Percentiles rank a stretch among this genome's conserved stretches.
Evolutionary conservation across 2,113 vertebrate species (phyloP).

Genomic region (Nannospalax galili): DNA sequence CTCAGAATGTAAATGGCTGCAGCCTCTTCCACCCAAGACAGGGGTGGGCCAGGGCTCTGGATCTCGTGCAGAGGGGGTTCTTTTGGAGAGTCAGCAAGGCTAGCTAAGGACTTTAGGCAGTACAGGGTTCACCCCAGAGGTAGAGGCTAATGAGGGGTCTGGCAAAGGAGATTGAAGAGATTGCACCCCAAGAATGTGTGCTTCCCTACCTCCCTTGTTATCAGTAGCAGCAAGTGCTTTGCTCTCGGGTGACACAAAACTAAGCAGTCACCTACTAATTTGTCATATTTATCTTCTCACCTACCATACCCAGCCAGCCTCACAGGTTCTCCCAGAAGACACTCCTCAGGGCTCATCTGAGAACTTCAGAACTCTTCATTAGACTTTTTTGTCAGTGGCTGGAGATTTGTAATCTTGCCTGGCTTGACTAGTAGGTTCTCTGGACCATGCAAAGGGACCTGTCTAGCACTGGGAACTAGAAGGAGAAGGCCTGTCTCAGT

Average conservation of each 20-base stretch:
- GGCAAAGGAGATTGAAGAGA: background rate
- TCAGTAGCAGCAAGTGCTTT: background rate
- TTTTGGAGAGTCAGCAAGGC: background rate
- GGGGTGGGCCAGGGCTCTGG: background rate
- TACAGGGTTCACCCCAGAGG: background rate
- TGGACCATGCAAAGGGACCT: background rate
- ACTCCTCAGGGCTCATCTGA: background rate
- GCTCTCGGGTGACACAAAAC: background rate
- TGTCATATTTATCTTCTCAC: constrained; percentile 45
- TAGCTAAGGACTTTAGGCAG: background rate
- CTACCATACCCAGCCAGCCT: background rate
- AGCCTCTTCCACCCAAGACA: constrained; percentile 1
- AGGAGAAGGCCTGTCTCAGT: background rate
- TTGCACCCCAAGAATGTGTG: background rate
- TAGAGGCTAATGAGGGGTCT: background rate
- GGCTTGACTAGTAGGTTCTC: constrained; percentile 15
- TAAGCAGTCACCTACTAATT: background rate
- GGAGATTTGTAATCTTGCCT: constrained; percentile 1
- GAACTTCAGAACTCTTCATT: background rate
- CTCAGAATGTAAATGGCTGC: background rate
- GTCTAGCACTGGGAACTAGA: background rate
- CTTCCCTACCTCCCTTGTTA: background rate
- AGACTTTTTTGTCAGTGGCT: background rate
- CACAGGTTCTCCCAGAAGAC: background rate
- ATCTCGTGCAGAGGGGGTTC: background rate